Conservation (phyloP, 2,113 vertebrate species). For the Plecturocebus donacophilus region DNA sequence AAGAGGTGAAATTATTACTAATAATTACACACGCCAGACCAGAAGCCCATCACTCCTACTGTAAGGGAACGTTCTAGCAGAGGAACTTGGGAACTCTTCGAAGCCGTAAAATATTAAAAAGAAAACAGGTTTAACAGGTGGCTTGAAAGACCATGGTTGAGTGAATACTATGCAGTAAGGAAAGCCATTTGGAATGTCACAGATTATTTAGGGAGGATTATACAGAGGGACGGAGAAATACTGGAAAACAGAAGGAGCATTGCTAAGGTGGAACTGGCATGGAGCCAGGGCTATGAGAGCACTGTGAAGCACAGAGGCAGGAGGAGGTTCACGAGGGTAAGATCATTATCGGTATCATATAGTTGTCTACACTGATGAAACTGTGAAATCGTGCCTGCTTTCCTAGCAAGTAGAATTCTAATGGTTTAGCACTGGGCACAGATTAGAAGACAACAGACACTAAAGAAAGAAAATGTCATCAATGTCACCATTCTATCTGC, state of each 20-base stretch:
- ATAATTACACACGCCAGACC: neutral
- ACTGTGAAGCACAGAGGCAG: neutral
- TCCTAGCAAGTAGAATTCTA: neutral
- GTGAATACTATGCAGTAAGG: conserved; percentile 45
- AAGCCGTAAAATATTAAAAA: conserved; percentile 47
- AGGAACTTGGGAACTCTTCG: conserved; percentile 39
- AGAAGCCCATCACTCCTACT: neutral
- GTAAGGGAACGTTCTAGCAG: neutral
- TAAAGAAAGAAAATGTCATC: neutral
- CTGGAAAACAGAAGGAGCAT: neutral
- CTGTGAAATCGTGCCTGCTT: neutral
- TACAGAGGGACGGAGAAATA: neutral
- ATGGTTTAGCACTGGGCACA: neutral
- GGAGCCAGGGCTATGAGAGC: neutral
- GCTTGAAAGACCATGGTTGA: conserved; percentile 40
- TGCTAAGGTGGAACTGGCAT: neutral
- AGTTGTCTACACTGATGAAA: neutral
- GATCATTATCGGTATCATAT: neutral
- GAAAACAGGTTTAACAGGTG: conserved; percentile 32
- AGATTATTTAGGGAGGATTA: neutral
- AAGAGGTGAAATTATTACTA: conserved; percentile 18
- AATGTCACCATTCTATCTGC: neutral
- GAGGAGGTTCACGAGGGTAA: neutral
- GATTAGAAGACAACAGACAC: neutral
- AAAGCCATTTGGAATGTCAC: conserved; percentile 41